Base-by-base conservation (phyloP, 2,113 vertebrate genomes). In the Taurulus bubalis region DNA sequence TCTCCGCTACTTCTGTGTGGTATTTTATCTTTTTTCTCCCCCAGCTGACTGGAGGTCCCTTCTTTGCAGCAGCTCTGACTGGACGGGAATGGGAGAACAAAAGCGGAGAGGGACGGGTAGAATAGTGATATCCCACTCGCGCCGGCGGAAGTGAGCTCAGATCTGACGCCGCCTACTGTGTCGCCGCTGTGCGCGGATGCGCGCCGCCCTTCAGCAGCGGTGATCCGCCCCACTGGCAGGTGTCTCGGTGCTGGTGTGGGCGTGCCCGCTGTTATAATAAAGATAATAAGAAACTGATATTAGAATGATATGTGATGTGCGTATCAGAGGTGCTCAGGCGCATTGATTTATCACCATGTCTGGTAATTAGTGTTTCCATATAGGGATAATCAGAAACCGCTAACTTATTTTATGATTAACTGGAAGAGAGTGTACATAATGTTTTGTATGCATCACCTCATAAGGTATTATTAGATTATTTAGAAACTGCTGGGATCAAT, bases 61-160 rank as follows among this genome's bases (percentile, higher is more conserved):
- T 79, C 71, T 60, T 11, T 2, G 56, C 89, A 20, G 83, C 80
- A 30, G 70, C 77, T 42, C 53, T 1, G 71, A 30, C 84, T 79
- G 77, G 73, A 47, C 88, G 87, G 81, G 90, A 95, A 91, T 93
- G 93, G 60, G 89, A 87, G 93, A 94, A 93, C 90, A 92, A 93
- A 91, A 89, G 85, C 87, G 16, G 47, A 0, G 77, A 53, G 82
- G 18, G 47, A 49, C 47, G 47, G 47, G 47, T 20, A 20, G 47
- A 7, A 49, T 7, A 20, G 47, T 5, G 77, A 80, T 70, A 45
- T 15, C 72, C 11, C 47, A 58, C 51, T 79, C 77, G 14, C 77
- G 56, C 75, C 58, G 79, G 78, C 91, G 94, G 94, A 94, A 93
- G 90, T 93, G 94, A 92, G 89, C 91, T 92, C 85, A 92, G 68